Evolutionary conservation across 2,113 vertebrate genomes (phyloP), one percentile per base, ranked within the genome.

Genomic region (Leptosomus discolor): DNA sequence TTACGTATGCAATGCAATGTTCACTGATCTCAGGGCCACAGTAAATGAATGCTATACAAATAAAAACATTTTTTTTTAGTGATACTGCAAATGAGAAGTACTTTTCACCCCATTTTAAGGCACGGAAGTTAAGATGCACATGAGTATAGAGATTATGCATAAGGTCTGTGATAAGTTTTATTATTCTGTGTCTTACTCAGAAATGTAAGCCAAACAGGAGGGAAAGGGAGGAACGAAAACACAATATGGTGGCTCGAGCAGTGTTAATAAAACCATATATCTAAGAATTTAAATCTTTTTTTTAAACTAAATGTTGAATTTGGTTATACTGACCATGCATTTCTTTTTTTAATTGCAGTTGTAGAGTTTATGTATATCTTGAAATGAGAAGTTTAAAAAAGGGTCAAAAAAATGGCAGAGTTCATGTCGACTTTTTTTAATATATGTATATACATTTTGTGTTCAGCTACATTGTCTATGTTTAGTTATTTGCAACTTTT

Each of bases 311-410:
- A 58, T 37, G 12, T 11, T 60, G 24, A 91, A 27, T 65, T 75
- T 45, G 12, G 7, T 64, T 85, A 18, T 22, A 13, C 2, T 56
- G 15, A 15, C 6, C 3, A 0, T 0, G 0, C 1, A 4, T 6
- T 68, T 70, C 50, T 79, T 6, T 68, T 70, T 50, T 56, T 1
- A 43, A 77, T 61, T 87, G 50, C 29, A 32, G 14, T 45, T 65
- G 14, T 45, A 45, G 18, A 45, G 45, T 45, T 45, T 18, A 45
- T 45, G 18, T 48, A 5, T 43, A 30, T 39, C 24, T 77, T 43
- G 51, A 86, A 81, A 65, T 9, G 14, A 71, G 39, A 46, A 58
- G 15, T 54, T 68, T 37, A 65, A 29, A 84, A 57, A 21, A 73
- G 2, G 5, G 7, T 50, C 9, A 77, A 27, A 50, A 57, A 74